A percentile compares a stretch with the other conserved stretches of the same genome.
phyloP scores from a whole-genome alignment of 2,113 vertebrate species.

The Plecotus auritus region DNA sequence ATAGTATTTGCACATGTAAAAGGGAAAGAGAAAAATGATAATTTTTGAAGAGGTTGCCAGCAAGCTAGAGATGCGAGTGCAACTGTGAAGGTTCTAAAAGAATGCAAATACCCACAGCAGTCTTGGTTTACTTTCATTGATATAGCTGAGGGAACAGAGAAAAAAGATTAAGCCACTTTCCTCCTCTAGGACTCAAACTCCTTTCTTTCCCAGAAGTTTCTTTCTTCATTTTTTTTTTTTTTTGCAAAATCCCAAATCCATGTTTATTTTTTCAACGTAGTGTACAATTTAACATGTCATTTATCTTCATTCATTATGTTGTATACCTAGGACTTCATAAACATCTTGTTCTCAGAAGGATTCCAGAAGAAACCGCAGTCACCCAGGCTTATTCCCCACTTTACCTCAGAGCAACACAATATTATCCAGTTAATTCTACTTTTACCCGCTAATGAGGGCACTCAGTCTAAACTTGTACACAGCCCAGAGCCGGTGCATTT shows the following conservation, averaged over 20 bases:
- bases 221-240: neutral
- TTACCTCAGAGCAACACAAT: conserved; percentile 25
- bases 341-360: conserved; percentile 44
- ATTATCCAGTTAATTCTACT: conserved; percentile 69
- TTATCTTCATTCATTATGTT: neutral
- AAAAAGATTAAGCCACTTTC: neutral
- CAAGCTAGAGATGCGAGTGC: neutral
- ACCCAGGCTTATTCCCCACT: neutral
- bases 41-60: neutral
- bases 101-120: neutral
- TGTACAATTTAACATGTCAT: neutral
- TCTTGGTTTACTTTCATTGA: neutral
- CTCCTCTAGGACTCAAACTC: neutral
- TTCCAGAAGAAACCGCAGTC: conserved; percentile 12
- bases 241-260: neutral
- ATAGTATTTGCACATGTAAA: neutral
- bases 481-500: conserved; percentile 55
- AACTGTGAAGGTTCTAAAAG: neutral
- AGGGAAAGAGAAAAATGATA: neutral
- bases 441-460: conserved; percentile 71
- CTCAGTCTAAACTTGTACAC: conserved; percentile 64
- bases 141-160: neutral
- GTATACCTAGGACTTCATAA: neutral
- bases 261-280: conserved; percentile 21
- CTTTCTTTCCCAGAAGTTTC: neutral